phyloP scores from a whole-genome alignment of 2,888 invertebrate species.

The Hypsopygia costalis region DNA sequence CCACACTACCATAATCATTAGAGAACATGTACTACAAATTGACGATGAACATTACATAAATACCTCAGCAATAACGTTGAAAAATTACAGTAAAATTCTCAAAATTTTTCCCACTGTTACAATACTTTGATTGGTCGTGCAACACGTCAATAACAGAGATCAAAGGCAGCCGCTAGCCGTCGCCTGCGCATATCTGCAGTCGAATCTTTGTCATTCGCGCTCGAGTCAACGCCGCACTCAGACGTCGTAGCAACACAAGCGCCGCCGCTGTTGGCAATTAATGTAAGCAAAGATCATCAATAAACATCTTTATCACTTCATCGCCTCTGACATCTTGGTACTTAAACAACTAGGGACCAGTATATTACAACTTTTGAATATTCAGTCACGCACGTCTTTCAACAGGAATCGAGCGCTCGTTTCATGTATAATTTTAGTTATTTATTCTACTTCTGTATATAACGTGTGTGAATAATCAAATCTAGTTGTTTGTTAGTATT shows the following conservation, averaged over 20 bases:
- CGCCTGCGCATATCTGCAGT: constrained; percentile 53
- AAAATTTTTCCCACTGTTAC: neutral
- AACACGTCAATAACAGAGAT: constrained; percentile 56
- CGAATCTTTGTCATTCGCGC: constrained; percentile 74
- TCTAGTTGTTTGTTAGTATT: too few relatives aligned
- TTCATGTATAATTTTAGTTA: constrained; percentile 24
- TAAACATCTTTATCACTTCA: constrained; percentile 78
- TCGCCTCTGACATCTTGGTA: constrained; percentile 64
- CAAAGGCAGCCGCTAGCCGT: constrained; percentile 59
- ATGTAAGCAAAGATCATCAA: constrained; percentile 76
- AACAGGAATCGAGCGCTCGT: constrained; percentile 34
- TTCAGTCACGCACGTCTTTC: constrained; percentile 67
- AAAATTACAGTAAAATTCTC: neutral
- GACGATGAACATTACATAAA: neutral
- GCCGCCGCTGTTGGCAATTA: constrained; percentile 75
- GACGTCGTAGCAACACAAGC: constrained; percentile 60
- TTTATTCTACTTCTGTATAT: constrained; percentile 35
- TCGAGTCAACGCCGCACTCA: constrained; percentile 44
- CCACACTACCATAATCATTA: neutral
- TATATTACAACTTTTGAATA: constrained; percentile 62
- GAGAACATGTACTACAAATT: neutral
- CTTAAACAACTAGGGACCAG: constrained; percentile 60
- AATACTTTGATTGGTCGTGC: constrained; percentile 62
- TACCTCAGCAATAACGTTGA: neutral
- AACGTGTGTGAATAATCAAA: constrained; percentile 28